These are phyloP conservation scores for Propsilocerus akamusi DNA, from an alignment of 1,140 invertebrate species.

Conservation along the genomic window DNA sequence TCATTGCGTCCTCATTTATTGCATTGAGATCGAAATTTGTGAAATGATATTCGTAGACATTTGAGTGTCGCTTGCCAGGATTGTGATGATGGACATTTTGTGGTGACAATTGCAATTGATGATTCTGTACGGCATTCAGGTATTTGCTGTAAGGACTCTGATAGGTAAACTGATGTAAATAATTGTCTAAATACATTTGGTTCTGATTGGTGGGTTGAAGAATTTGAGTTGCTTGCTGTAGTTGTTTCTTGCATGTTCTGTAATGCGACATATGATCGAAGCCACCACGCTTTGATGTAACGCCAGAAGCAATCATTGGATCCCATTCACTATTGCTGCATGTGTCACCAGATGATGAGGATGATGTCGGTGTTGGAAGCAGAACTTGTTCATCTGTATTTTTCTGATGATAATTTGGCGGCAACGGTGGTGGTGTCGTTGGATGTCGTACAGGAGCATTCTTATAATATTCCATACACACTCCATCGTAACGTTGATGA, in stretches of 20 bases:
- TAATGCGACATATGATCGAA: background rate
- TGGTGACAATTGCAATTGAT: background rate
- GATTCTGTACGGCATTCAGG: background rate
- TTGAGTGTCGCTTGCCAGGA: conserved; percentile 16
- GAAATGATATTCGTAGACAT: conserved; percentile 24
- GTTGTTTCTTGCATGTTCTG: background rate
- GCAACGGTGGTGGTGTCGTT: background rate
- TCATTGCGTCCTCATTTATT: conserved; percentile 22
- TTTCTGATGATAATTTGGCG: background rate
- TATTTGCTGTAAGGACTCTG: background rate
- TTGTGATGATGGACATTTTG: background rate
- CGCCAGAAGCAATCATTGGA: background rate
- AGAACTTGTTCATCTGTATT: background rate
- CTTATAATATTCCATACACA: background rate
- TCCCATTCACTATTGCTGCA: background rate
- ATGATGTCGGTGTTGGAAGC: background rate
- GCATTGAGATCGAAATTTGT: conserved; percentile 23
- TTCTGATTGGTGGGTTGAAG: background rate
- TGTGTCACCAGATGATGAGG: background rate
- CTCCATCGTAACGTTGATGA: background rate
- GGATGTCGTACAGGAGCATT: background rate
- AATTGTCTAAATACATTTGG: background rate
- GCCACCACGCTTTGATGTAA: background rate
- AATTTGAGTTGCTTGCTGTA: background rate
- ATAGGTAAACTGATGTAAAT: background rate